Evolutionary conservation across 2,888 invertebrate genomes (phyloP), one percentile per base, ranked within the genome.

Genomic region (Ophion obscuratus): DNA sequence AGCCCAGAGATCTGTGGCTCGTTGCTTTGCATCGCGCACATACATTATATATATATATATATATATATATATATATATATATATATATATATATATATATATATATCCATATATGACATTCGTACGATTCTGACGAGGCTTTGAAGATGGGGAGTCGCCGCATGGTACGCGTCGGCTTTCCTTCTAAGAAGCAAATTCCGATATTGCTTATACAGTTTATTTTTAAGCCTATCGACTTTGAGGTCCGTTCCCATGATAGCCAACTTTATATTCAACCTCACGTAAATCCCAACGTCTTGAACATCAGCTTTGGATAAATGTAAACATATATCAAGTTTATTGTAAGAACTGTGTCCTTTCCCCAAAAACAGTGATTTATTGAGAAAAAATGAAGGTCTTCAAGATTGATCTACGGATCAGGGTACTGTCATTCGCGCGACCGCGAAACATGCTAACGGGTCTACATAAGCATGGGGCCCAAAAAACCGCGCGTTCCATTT

Each of bases 131-230:
- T 71, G 79, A 80, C 71, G 79, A 47, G 79, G 68, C 27, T 61
- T 64, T 44, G 17, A 61, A 57, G 53, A 71, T 57, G 17, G 27
- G 68, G 68, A 62, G 62, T 27, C 71, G 40, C 40, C 75, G 64
- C 61, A 44, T 62, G 78, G 57, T 73, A 53, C 71, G 80, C 80
- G 73, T 81, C 74, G 74, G 73, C 74, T 81, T 81, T 74, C 81
- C 81, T 81, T 75, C 80, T 53, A 36, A 84, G 76, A 81, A 84
- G 70, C 78, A 68, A 59, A 70, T 17, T 2, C 79, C 70, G 78
- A 67, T 78, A 67, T 78, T 57, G 31, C 67, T 62, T 6, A 14
- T 62, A 53, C 47, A 44, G 20, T 14, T 36, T 31, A 53, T 66
- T 31, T 57, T 57, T 20, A 10, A 24, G 14, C 17, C 24, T 11